Evolutionary conservation across 2,888 invertebrate species (phyloP).

Genomic region (Synergus japonicus): DNA sequence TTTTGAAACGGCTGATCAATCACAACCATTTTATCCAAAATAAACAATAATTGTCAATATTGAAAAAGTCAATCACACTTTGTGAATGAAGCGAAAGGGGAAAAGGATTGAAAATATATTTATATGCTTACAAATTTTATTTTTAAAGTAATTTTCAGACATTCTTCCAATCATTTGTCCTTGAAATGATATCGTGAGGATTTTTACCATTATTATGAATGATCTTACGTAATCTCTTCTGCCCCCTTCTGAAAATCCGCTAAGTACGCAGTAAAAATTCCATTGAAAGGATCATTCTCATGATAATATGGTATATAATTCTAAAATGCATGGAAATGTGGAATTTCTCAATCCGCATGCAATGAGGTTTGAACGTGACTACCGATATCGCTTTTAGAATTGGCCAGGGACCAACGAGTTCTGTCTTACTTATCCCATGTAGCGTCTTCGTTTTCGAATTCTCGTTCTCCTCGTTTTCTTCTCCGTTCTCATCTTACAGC

Average conservation of each 20-base stretch:
- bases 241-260: not conserved
- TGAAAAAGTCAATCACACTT: not conserved
- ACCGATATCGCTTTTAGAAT: slow-evolving; percentile 44
- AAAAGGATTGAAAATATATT: not conserved
- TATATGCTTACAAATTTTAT: not conserved
- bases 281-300: not conserved
- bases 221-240: not conserved
- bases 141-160: not conserved
- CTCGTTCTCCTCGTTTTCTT: too few species aligned
- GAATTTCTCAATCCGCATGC: slow-evolving; percentile 46
- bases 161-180: not conserved
- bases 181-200: not conserved
- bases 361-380: slow-evolving; percentile 52
- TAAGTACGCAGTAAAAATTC: slow-evolving; percentile 9
- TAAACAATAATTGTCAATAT: not conserved
- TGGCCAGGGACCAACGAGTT: slow-evolving; percentile 44
- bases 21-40: too few species aligned
- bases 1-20: slow-evolving; percentile 45
- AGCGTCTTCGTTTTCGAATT: too few species aligned
- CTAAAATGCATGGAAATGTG: slow-evolving; percentile 47
- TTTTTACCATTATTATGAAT: not conserved
- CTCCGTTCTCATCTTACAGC: too few species aligned
- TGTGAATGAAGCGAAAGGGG: not conserved
- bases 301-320: slow-evolving; percentile 27
- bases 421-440: slow-evolving; percentile 43